Evolutionary conservation across 2,888 invertebrate genomes (phyloP).

Genomic region (Acholoe squamosa): DNA sequence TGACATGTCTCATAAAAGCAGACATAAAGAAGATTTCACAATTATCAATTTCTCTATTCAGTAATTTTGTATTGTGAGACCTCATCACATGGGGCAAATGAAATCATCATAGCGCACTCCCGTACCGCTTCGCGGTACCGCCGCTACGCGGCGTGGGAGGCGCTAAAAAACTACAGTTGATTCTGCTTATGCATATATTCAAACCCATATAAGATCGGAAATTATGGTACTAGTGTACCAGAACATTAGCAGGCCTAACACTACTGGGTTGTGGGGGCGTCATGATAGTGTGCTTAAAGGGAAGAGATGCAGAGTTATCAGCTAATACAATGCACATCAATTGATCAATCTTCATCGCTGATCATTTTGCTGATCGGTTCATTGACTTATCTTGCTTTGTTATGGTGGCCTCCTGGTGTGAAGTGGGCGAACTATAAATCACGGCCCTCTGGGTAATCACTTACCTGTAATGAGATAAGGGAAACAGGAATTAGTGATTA

Average conservation of each 20-base stretch:
- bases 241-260: background rate
- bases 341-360: background rate
- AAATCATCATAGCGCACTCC: too few species aligned
- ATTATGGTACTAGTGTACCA: background rate
- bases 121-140: too few species aligned
- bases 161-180: too few species aligned
- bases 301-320: background rate
- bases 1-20: too few species aligned
- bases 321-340: background rate
- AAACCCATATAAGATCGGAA: too few species aligned
- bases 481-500: background rate
- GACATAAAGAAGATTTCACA: too few species aligned
- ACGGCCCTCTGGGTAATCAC: background rate
- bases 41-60: too few species aligned
- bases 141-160: too few species aligned
- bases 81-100: too few species aligned
- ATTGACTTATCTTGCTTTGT: background rate
- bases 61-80: too few species aligned
- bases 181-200: too few species aligned
- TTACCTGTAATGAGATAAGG: conserved; percentile 15
- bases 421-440: background rate
- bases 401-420: background rate
- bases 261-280: background rate
- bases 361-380: background rate
- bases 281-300: background rate